Percentiles rank a stretch among this genome's conserved stretches.
Evolutionary conservation across 92 coral and sea anemone species (phyloP).

Genomic region (Actinostola sp.): DNA sequence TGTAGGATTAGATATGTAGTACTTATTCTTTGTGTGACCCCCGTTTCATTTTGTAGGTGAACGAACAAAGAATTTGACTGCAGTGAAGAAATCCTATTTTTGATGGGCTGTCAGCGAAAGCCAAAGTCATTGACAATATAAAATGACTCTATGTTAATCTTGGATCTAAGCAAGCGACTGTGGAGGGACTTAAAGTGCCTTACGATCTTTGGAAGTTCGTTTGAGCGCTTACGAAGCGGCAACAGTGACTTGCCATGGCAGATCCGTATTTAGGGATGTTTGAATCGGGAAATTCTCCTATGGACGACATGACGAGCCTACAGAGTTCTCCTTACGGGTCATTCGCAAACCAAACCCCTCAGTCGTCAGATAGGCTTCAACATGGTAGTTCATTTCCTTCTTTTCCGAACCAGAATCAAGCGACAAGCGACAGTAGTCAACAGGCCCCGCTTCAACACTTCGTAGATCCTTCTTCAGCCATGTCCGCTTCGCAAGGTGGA

Average conservation of each 20-base stretch:
- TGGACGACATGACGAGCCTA: slow-evolving; percentile 63
- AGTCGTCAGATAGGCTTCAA: slow-evolving; percentile 73
- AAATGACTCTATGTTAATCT: slow-evolving; percentile 38
- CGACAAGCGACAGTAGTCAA: slow-evolving; percentile 66
- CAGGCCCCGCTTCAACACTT: slow-evolving; percentile 72
- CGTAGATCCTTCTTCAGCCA: slow-evolving; percentile 83
- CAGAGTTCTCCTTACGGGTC: slow-evolving; percentile 67
- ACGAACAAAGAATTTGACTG: slow-evolving; percentile 54
- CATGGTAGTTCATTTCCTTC: slow-evolving; percentile 75
- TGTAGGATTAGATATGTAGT: slow-evolving; percentile 82
- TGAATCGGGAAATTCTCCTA: slow-evolving; percentile 73
- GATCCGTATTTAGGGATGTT: slow-evolving; percentile 91
- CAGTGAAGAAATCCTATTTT: slow-evolving; percentile 34
- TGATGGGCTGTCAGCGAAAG: slow-evolving; percentile 56
- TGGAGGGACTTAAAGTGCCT: slow-evolving; percentile 45
- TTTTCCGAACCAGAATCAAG: slow-evolving; percentile 63
- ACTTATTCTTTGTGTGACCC: slow-evolving; percentile 83
- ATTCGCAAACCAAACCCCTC: slow-evolving; percentile 74
- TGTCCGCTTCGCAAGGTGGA: slow-evolving; percentile 45
- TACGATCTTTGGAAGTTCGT: slow-evolving; percentile 30
- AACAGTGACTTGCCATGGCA: slow-evolving; percentile 62
- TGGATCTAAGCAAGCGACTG: slow-evolving; percentile 7
- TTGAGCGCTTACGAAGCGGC: slow-evolving; percentile 30
- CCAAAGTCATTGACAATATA: slow-evolving; percentile 11
- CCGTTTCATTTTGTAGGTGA: slow-evolving; percentile 63